Percentiles rank a stretch among this genome's conserved stretches.
Conservation (phyloP, 1,140 invertebrate genomes). For the Metaphire vulgaris region DNA sequence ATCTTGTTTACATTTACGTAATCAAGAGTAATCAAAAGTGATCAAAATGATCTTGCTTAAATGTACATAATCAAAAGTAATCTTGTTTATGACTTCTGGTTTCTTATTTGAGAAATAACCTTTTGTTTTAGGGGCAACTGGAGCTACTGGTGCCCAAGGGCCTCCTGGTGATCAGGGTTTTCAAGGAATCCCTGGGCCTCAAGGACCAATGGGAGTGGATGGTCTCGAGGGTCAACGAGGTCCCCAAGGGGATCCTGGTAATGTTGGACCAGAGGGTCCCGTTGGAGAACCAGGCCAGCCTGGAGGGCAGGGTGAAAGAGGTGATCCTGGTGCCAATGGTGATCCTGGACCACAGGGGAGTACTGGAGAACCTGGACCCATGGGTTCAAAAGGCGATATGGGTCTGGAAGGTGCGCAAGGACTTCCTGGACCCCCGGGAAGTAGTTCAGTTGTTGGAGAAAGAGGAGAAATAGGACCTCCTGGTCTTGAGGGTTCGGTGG, state of each 20-base stretch:
- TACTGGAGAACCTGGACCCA: not conserved
- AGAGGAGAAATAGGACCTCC: slow-evolving; percentile 52
- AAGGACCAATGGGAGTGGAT: not conserved
- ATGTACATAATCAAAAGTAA: no score
- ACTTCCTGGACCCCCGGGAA: not conserved
- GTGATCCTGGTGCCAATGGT: slow-evolving; percentile 3
- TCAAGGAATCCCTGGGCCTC: not conserved
- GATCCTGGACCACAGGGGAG: slow-evolving; percentile 9
- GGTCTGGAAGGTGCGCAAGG: slow-evolving; percentile 11
- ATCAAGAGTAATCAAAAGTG: no score
- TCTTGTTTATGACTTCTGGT: not conserved
- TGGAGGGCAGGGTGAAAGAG: not conserved
- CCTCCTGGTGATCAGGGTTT: not conserved
- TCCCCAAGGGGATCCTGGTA: not conserved
- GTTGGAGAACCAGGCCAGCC: not conserved
- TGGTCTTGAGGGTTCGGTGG: slow-evolving; percentile 1
- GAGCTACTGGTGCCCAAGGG: not conserved
- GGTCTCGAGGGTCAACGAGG: slow-evolving; percentile 7
- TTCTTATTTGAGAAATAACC: not conserved
- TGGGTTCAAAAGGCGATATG: slow-evolving; percentile 5
- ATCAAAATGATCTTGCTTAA: no score
- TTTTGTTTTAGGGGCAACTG: not conserved
- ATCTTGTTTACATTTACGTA: no score
- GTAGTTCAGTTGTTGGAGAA: not conserved
- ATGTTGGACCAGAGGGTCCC: slow-evolving; percentile 2